Base-by-base conservation (phyloP, 2,888 invertebrate species). In the Aproaerema taeniolella region DNA sequence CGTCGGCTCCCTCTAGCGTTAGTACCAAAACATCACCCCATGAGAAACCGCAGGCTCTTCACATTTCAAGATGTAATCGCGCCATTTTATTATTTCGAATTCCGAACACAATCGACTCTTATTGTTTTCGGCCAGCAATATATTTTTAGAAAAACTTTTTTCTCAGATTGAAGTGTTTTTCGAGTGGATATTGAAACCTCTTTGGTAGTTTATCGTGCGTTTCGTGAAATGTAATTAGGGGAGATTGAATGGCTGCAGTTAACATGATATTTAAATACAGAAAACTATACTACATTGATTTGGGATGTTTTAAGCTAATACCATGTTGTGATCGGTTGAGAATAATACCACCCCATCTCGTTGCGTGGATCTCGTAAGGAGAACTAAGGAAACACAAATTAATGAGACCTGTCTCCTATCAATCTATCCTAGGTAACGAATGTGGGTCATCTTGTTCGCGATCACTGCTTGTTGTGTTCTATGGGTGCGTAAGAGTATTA, bases 21-120 rank as follows among this genome's bases (percentile, higher is more conserved):
- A 48, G 72, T 79, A 80, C 79, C 81, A 77, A 70, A 85, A 85
- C 85, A 86, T 62, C 71, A 61, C 85, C 80, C 83, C 85, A 85
- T 86, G 85, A 83, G 85, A 85, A 86, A 79, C 70, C 65, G 61
- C 69, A 70, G 61, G 64, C 67, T 67, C 64, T 72, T 63, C 52
- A 67, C 75, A 76, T 80, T 77, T 64, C 56, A 75, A 82, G 82
- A 83, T 83, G 67, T 76, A 82, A 83, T 85, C 83, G 78, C 83
- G 71, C 83, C 79, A 74, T 70, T 82, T 81, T 78, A 77, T 79
- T 77, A 68, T 78, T 81, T 78, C 67, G 8, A 34, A 28, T 28
- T 14, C 58, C 64, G 67, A 56, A 59, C 44, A 55, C 58, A 63
- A 60, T 58, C 49, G 53, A 59, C 48, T 74, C 35, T 24, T 35